Percentiles rank a stretch among this genome's conserved stretches.
phyloP scores from a whole-genome alignment of 1,140 invertebrate genomes.

The Drepana arcuata region DNA sequence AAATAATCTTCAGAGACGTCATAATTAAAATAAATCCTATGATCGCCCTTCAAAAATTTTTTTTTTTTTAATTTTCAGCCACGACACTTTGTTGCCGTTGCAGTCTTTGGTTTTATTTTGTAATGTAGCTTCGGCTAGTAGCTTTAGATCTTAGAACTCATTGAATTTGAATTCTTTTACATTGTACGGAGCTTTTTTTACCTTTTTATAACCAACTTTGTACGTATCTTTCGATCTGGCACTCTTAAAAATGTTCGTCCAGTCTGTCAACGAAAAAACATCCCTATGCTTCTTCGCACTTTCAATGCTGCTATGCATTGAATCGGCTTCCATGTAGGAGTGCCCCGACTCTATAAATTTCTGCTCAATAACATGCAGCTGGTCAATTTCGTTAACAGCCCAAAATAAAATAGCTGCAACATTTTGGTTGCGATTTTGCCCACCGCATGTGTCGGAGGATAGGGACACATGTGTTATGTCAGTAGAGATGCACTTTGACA shows the following conservation, averaged over 20 bases:
- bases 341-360: slow-evolving; percentile 16
- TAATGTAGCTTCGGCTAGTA: neutral
- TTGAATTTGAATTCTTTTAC: neutral
- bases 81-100: neutral
- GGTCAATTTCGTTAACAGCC: neutral
- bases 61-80: neutral
- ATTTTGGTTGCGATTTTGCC: neutral
- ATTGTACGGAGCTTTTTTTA: neutral
- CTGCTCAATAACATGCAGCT: slow-evolving; percentile 10
- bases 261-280: neutral
- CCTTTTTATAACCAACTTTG: neutral
- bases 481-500: neutral
- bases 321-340: slow-evolving; percentile 12
- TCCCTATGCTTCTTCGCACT: slow-evolving; percentile 3
- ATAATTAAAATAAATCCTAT: neutral
- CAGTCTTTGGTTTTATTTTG: neutral
- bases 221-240: neutral
- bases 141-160: neutral
- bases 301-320: slow-evolving; percentile 11
- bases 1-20: neutral
- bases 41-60: neutral
- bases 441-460: neutral
- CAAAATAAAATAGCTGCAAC: neutral
- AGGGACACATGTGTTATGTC: neutral
- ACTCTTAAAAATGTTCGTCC: neutral